Evolutionary conservation across 2,888 invertebrate species (phyloP).

Genomic region (Reticulitermes lucifugus): DNA sequence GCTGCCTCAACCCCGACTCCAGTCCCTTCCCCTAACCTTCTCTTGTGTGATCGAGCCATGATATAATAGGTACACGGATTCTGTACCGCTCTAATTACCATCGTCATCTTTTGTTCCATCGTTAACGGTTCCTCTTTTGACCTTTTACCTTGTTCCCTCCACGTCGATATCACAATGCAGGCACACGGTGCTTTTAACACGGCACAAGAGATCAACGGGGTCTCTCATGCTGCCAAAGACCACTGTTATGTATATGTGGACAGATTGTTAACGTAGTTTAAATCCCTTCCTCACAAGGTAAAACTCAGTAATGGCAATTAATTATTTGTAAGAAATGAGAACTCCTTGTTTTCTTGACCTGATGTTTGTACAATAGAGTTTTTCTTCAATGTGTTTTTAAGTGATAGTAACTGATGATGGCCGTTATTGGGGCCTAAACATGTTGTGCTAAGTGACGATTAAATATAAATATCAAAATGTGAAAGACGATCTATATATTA

Average conservation of each 20-base stretch:
- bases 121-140: slow-evolving; percentile 41
- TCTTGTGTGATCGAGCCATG: slow-evolving; percentile 20
- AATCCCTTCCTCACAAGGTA: neutral
- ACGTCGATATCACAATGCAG: neutral
- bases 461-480: no score
- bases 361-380: no score
- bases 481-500: no score
- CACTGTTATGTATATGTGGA: neutral
- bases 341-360: no score
- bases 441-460: no score
- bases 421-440: no score
- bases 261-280: neutral
- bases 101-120: slow-evolving; percentile 40
- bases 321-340: no score
- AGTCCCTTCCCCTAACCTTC: neutral
- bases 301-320: neutral
- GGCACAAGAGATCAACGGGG: neutral
- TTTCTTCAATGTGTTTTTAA: no score
- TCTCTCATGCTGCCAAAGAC: neutral
- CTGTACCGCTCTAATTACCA: slow-evolving; percentile 39
- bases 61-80: slow-evolving; percentile 32
- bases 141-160: slow-evolving; percentile 28
- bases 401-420: no score
- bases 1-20: neutral
- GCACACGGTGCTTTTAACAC: slow-evolving; percentile 1